Conservation (phyloP, 2,797 vertebrate species). For the Urophycis tenuis region DNA sequence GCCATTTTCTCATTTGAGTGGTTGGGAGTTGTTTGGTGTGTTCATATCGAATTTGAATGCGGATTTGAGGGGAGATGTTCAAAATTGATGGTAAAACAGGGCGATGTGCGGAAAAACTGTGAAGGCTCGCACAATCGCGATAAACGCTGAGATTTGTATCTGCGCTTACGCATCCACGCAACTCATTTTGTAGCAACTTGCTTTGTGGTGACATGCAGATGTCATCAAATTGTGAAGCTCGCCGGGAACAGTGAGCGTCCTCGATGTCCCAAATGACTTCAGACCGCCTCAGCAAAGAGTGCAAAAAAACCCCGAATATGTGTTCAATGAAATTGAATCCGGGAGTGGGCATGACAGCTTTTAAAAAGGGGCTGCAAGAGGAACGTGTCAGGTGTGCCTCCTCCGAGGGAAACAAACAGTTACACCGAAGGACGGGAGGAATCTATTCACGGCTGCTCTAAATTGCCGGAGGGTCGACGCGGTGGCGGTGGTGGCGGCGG, state of each 20-base stretch:
- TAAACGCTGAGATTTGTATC: neutral
- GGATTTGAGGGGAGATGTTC: neutral
- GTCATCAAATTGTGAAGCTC: neutral
- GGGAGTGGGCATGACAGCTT: conserved; percentile 15
- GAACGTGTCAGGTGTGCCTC: conserved; percentile 19
- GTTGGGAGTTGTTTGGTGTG: neutral
- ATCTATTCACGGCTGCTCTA: conserved; percentile 16
- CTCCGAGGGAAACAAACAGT: conserved; percentile 27
- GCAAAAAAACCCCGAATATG: conserved; percentile 31
- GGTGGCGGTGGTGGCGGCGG: neutral
- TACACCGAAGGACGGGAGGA: conserved; percentile 2
- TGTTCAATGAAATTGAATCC: conserved; percentile 32
- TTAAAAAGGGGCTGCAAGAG: conserved; percentile 16
- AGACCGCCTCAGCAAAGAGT: conserved; percentile 18
- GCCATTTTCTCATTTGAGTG: neutral
- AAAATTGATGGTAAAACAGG: neutral
- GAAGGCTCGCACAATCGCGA: neutral
- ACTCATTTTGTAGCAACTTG: neutral
- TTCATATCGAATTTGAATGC: neutral
- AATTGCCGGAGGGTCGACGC: conserved; percentile 15
- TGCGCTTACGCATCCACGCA: neutral
- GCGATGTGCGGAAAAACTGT: neutral
- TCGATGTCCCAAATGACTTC: conserved; percentile 4
- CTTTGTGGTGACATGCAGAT: conserved; percentile 3
- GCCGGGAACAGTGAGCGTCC: conserved; percentile 9